These are phyloP conservation scores for Anser brachyrhynchus DNA, from an alignment of 2,113 vertebrate genomes.

Conservation along the genomic window DNA sequence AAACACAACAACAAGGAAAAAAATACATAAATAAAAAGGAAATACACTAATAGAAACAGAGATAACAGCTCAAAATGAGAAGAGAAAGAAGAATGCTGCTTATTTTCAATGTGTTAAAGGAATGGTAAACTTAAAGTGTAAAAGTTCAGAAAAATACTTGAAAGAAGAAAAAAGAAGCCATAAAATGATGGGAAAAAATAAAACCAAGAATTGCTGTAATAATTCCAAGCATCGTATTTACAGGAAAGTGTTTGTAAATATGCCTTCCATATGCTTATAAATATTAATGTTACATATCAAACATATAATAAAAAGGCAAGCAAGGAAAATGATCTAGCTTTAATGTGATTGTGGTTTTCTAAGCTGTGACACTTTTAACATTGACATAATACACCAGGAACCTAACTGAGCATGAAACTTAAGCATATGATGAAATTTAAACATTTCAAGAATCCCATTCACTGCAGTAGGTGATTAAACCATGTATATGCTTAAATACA, in stretches of 20 bases:
- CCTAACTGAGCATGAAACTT: constrained; percentile 28
- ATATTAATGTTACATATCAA: constrained; percentile 48
- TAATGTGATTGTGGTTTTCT: constrained; percentile 35
- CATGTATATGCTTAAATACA: not conserved
- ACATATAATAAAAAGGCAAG: constrained; percentile 22
- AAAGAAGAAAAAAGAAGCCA: not conserved
- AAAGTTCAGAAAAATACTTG: not conserved
- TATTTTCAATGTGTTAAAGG: not conserved
- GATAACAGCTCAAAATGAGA: not conserved
- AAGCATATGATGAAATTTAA: constrained; percentile 10
- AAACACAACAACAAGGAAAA: not conserved
- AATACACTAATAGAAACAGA: not conserved
- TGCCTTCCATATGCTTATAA: constrained; percentile 44
- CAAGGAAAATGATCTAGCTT: not conserved
- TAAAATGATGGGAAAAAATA: constrained; percentile 22
- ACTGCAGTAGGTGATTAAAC: not conserved
- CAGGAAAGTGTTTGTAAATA: constrained; percentile 8
- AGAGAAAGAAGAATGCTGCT: not conserved
- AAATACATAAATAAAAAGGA: not conserved
- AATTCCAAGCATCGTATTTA: constrained; percentile 28
- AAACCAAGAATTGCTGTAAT: not conserved
- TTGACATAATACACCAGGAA: constrained; percentile 12
- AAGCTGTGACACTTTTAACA: constrained; percentile 25
- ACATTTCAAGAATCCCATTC: not conserved
- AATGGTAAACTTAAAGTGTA: not conserved